Evolutionary conservation across 1,140 invertebrate genomes (phyloP).

Genomic region (Coelopa frigida): DNA sequence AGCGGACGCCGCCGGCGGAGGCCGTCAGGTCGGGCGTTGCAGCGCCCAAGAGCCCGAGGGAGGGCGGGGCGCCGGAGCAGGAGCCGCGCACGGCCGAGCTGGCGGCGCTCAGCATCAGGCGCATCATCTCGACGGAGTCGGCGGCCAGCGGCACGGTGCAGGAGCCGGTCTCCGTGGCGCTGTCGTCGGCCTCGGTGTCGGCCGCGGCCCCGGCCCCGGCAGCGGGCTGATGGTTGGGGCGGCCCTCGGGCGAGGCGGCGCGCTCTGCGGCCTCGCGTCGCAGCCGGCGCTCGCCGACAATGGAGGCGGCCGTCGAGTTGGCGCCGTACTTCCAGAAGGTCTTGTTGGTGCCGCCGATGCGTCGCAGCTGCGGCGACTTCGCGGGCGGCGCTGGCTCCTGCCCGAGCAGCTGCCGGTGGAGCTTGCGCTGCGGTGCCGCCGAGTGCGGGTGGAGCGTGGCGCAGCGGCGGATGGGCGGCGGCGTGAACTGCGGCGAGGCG

Average conservation of each 20-base stretch:
- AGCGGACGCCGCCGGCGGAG: not conserved
- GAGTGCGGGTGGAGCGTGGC: conserved; percentile 35
- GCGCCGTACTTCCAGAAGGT: conserved; percentile 39
- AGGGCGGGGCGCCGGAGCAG: too few relatives aligned
- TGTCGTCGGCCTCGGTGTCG: conserved; percentile 16
- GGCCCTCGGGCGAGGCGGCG: not conserved
- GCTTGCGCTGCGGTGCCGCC: conserved; percentile 33
- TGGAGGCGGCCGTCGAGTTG: conserved; percentile 37
- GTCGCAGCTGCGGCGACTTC: conserved; percentile 19
- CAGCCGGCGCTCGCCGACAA: conserved; percentile 28
- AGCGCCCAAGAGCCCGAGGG: not conserved
- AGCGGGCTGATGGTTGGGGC: not conserved
- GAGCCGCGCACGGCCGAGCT: conserved; percentile 34
- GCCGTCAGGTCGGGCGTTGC: not conserved
- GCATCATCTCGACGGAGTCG: conserved; percentile 37
- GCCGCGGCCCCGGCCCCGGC: not conserved
- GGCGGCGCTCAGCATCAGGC: conserved; percentile 35
- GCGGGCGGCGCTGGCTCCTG: conserved; percentile 12
- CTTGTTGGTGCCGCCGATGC: conserved; percentile 32
- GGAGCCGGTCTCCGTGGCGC: conserved; percentile 32
- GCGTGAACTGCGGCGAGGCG: conserved; percentile 31
- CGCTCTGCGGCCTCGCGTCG: conserved; percentile 5
- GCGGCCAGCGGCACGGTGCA: conserved; percentile 37
- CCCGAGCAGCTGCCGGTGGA: conserved; percentile 34
- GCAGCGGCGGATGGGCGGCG: conserved; percentile 37